Conservation (phyloP, 2,113 vertebrate genomes). For the Cervus canadensis region DNA sequence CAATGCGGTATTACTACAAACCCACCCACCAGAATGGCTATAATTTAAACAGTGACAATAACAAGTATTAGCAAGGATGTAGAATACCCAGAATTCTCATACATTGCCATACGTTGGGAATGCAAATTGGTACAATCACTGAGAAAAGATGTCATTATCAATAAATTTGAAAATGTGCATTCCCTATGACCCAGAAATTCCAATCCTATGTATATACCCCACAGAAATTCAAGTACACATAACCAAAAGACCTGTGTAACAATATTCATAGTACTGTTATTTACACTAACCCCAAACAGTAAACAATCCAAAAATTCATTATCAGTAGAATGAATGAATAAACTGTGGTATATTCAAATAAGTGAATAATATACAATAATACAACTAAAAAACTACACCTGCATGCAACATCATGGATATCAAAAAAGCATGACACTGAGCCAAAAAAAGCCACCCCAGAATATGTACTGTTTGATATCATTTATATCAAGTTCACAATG, state of each 20-base stretch:
- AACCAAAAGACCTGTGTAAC: background rate
- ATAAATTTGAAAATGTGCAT: slow-evolving; percentile 34
- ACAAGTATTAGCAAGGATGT: background rate
- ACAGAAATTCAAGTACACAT: slow-evolving; percentile 14
- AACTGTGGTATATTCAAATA: background rate
- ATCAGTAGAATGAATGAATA: background rate
- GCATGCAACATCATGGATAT: background rate
- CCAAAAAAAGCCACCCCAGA: background rate
- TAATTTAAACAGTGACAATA: slow-evolving; percentile 8
- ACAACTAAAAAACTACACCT: background rate
- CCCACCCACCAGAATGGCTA: background rate
- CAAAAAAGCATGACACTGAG: background rate
- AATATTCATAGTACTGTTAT: background rate
- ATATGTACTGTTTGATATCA: slow-evolving; percentile 9
- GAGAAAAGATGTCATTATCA: slow-evolving; percentile 25
- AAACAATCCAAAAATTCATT: slow-evolving; percentile 10
- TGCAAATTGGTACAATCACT: slow-evolving; percentile 10
- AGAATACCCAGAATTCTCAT: slow-evolving; percentile 18
- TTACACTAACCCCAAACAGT: background rate
- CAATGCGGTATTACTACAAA: background rate
- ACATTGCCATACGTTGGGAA: background rate
- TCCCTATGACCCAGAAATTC: background rate
- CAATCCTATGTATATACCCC: slow-evolving; percentile 18
- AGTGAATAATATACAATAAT: slow-evolving; percentile 19
- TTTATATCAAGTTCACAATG: slow-evolving; percentile 34